Conservation (phyloP, 2,888 invertebrate species). For the Cactoblastis cactorum region DNA sequence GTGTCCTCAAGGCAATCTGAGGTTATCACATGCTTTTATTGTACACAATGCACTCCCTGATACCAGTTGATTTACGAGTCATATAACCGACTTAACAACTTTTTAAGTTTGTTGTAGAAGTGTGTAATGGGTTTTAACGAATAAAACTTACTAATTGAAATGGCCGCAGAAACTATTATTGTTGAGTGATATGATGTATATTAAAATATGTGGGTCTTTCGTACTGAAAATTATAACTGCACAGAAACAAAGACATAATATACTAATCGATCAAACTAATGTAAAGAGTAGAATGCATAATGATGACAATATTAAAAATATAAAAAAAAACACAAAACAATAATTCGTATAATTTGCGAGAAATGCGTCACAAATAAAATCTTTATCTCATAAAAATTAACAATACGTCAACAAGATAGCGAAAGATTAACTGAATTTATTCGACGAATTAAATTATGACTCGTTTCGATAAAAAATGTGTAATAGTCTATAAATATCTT, state of each 20-base stretch:
- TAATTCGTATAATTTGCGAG: neutral
- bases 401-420: neutral
- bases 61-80: neutral
- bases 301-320: too few relatives aligned
- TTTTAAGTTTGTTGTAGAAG: neutral
- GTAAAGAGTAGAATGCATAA: too few relatives aligned
- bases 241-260: too few relatives aligned
- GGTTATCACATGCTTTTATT: slow-evolving; percentile 39
- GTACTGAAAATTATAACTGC: too few relatives aligned
- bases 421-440: neutral
- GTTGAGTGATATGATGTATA: neutral
- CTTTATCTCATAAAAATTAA: neutral
- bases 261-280: too few relatives aligned
- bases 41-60: slow-evolving; percentile 18
- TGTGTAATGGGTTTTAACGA: neutral
- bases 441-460: too few relatives aligned
- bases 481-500: too few relatives aligned
- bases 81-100: neutral
- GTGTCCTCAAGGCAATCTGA: slow-evolving; percentile 30
- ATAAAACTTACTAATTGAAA: neutral
- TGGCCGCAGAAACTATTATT: neutral
- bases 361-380: neutral
- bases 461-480: too few relatives aligned
- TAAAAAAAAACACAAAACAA: too few relatives aligned
- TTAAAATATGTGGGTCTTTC: too few relatives aligned